These are phyloP conservation scores for Anodontia alba DNA, from an alignment of 2,888 invertebrate species.

Conservation along the genomic window DNA sequence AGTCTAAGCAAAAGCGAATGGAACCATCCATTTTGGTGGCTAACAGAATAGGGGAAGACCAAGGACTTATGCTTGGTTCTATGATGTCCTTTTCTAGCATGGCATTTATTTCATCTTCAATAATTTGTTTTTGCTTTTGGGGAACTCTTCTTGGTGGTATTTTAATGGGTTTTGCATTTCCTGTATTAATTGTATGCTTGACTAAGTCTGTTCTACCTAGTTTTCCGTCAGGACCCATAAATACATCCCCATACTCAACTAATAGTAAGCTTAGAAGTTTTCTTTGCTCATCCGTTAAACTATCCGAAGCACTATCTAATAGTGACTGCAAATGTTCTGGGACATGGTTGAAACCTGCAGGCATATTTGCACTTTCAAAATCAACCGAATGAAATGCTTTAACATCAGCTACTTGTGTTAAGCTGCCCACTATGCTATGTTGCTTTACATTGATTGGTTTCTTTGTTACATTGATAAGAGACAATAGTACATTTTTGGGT, in stretches of 20 bases:
- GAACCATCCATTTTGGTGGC: slow-evolving; percentile 48
- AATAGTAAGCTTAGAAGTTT: background rate
- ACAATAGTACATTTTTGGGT: background rate
- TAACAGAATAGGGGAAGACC: slow-evolving; percentile 42
- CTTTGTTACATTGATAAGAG: background rate
- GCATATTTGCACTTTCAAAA: background rate
- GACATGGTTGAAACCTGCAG: background rate
- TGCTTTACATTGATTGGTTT: background rate
- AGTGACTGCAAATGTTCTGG: background rate
- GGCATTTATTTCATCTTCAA: no score
- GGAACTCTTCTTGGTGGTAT: slow-evolving; percentile 19
- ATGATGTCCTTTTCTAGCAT: slow-evolving; percentile 31
- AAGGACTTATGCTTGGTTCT: slow-evolving; percentile 46
- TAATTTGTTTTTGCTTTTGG: background rate
- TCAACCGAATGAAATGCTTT: background rate
- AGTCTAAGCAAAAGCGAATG: slow-evolving; percentile 46
- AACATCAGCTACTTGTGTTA: background rate
- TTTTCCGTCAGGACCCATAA: background rate
- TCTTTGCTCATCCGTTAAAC: background rate
- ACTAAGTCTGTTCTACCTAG: no score
- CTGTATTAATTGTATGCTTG: background rate
- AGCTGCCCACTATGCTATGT: background rate
- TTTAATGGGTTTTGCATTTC: slow-evolving; percentile 22
- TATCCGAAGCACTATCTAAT: background rate
- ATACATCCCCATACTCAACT: background rate